Conservation (phyloP, 1,140 invertebrate genomes). For the Ditylenchus dipsaci region DNA sequence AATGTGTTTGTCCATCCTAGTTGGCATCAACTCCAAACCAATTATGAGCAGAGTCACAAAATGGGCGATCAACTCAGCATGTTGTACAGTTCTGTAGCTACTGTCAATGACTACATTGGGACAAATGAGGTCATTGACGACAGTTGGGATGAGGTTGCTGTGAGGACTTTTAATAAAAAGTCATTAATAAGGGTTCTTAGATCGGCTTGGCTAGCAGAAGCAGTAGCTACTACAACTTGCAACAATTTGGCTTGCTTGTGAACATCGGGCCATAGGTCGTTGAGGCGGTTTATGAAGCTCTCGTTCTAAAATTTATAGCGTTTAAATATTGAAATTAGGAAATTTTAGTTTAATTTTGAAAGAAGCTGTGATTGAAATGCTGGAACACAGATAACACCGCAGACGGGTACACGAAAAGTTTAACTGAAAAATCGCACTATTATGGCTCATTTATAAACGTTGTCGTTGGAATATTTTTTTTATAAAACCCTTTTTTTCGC, state of each 20-base stretch:
- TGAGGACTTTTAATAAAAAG: constrained; percentile 4
- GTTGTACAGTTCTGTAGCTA: neutral
- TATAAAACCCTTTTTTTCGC: too few species aligned
- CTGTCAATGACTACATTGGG: neutral
- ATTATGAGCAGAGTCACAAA: constrained; percentile 4
- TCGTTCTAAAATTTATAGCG: neutral
- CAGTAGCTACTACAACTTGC: constrained; percentile 8
- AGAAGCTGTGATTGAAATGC: too few species aligned
- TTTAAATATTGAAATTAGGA: too few species aligned
- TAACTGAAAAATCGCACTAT: too few species aligned
- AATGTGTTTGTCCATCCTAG: constrained; percentile 4
- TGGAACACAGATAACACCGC: too few species aligned
- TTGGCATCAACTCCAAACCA: constrained; percentile 10
- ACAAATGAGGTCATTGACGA: neutral
- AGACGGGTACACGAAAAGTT: too few species aligned
- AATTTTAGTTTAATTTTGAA: too few species aligned
- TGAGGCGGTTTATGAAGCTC: neutral
- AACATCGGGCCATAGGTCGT: constrained; percentile 13
- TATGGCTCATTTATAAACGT: too few species aligned
- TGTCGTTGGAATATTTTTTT: too few species aligned
- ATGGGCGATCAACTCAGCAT: neutral
- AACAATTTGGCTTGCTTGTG: constrained; percentile 11
- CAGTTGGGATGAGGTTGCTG: constrained; percentile 10
- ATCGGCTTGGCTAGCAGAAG: neutral
- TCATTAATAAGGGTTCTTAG: neutral